Conservation (phyloP, 2,113 vertebrate genomes). For the Mugil cephalus region DNA sequence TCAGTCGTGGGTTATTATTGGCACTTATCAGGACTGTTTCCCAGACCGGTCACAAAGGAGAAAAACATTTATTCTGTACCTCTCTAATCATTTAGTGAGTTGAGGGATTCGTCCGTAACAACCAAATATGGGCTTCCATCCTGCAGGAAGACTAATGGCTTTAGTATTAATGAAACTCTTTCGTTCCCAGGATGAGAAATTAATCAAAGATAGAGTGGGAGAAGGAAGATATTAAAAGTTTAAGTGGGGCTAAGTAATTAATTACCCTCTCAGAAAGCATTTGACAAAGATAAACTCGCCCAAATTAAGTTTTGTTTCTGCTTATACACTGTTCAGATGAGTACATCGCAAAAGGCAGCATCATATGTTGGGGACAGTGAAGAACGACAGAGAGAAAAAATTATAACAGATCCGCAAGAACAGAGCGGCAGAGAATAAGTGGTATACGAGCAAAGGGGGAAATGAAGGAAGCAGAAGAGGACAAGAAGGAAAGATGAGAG, state of each 20-base stretch:
- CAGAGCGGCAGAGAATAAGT: too few relatives aligned
- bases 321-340: constrained; percentile 52
- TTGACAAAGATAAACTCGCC: constrained; percentile 76
- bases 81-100: constrained; percentile 69
- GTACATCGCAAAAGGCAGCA: constrained; percentile 26
- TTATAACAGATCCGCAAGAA: too few relatives aligned
- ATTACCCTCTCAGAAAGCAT: constrained; percentile 71
- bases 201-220: constrained; percentile 82
- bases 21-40: constrained; percentile 37
- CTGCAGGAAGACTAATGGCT: constrained; percentile 82
- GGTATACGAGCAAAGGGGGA: too few relatives aligned
- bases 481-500: not conserved
- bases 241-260: constrained; percentile 79
- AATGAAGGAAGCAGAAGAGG: not conserved
- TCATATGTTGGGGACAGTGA: not conserved
- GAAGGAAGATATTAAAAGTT: constrained; percentile 86
- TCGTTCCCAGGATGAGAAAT: constrained; percentile 79
- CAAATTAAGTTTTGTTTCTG: constrained; percentile 61
- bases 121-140: constrained; percentile 80
- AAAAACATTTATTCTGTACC: constrained; percentile 74
- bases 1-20: constrained; percentile 13
- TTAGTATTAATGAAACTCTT: constrained; percentile 86
- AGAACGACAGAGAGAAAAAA: not conserved
- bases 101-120: constrained; percentile 73
- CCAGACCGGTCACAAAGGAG: constrained; percentile 42